Conservation (phyloP, 2,888 invertebrate species). For the Adela reaumurella region DNA sequence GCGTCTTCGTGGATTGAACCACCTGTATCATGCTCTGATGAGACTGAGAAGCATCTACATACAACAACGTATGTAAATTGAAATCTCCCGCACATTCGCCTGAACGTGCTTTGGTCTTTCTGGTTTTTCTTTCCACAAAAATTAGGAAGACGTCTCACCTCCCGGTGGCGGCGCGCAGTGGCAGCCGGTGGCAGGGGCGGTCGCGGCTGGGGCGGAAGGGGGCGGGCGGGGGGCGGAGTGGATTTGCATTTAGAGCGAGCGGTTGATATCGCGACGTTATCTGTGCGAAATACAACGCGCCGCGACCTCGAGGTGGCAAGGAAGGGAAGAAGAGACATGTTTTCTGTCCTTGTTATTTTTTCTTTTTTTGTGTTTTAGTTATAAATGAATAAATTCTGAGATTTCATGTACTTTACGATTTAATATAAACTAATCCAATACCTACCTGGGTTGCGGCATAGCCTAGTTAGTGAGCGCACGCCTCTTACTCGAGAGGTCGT, state of each 20-base stretch:
- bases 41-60: no score
- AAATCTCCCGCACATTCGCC: neutral
- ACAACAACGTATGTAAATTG: neutral
- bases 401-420: no score
- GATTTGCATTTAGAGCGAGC: neutral
- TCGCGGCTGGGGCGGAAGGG: no score
- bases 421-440: no score
- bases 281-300: neutral
- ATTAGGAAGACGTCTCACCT: neutral
- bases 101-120: neutral
- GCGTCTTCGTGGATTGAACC: no score
- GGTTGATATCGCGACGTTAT: neutral
- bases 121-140: neutral
- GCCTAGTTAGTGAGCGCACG: no score
- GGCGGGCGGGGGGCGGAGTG: neutral
- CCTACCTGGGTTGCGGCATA: no score
- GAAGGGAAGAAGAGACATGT: neutral
- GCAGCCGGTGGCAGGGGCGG: no score
- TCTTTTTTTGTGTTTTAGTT: neutral
- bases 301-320: neutral
- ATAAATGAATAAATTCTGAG: no score
- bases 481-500: no score
- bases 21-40: no score
- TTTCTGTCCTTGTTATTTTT: neutral
- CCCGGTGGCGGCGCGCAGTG: no score